These are phyloP conservation scores for Hemistola chrysoprasaria DNA, from an alignment of 2,888 invertebrate genomes.

Conservation along the genomic window DNA sequence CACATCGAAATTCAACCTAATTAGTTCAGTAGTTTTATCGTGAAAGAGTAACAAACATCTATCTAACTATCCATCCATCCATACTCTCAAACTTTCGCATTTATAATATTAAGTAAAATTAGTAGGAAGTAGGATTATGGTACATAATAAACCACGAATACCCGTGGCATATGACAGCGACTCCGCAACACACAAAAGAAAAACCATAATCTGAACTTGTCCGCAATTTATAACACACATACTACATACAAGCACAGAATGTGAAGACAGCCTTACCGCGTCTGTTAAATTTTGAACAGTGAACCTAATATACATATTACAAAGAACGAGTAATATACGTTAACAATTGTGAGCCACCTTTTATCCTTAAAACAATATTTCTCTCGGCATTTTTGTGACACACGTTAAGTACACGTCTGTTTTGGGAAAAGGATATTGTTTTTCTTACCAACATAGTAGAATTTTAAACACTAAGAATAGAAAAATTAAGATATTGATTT, in stretches of 20 bases:
- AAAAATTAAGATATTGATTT: too few species aligned
- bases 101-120: too few species aligned
- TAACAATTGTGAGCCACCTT: slow-evolving; percentile 46
- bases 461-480: neutral
- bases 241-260: slow-evolving; percentile 9
- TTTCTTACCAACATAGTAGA: slow-evolving; percentile 5
- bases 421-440: slow-evolving; percentile 18
- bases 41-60: too few species aligned
- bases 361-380: slow-evolving; percentile 43
- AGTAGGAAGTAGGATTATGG: too few species aligned
- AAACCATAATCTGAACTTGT: slow-evolving; percentile 15
- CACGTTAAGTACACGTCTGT: slow-evolving; percentile 24
- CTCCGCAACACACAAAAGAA: slow-evolving; percentile 45
- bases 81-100: too few species aligned
- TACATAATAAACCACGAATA: too few species aligned
- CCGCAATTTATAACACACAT: slow-evolving; percentile 2
- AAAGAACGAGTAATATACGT: slow-evolving; percentile 44
- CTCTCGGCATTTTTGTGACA: slow-evolving; percentile 26
- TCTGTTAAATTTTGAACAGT: slow-evolving; percentile 25
- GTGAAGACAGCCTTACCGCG: slow-evolving; percentile 6
- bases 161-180: slow-evolving; percentile 54
- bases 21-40: too few species aligned
- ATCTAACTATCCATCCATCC: too few species aligned
- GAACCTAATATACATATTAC: too few species aligned
- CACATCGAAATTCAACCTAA: too few species aligned